Conservation (phyloP, 2,888 invertebrate genomes). For the Lepidochitona cinerea region DNA sequence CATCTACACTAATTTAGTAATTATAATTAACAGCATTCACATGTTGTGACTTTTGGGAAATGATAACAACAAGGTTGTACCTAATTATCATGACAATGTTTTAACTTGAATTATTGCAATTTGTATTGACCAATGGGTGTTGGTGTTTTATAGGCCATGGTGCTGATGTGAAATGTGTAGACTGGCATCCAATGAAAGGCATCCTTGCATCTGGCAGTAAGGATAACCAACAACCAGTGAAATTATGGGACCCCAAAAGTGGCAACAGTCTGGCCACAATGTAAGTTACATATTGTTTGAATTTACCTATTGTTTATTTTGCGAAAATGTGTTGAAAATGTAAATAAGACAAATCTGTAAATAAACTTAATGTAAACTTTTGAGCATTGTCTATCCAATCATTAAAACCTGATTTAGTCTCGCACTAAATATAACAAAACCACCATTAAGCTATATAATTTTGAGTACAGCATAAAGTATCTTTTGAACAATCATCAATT, state of each 20-base stretch:
- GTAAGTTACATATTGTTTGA: too few species aligned
- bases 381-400: not conserved
- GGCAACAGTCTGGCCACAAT: conserved; percentile 95
- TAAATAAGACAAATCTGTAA: too few species aligned
- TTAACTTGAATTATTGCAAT: not conserved
- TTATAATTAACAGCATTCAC: too few species aligned
- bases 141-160: conserved; percentile 81
- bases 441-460: not conserved
- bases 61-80: too few species aligned
- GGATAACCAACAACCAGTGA: conserved; percentile 99
- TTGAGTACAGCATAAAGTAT: too few species aligned
- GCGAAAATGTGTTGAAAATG: too few species aligned
- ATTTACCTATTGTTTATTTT: too few species aligned
- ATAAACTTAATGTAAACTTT: too few species aligned
- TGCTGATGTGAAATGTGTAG: conserved; percentile 98
- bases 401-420: not conserved
- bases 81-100: too few species aligned
- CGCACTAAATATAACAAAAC: not conserved
- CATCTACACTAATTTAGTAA: too few species aligned
- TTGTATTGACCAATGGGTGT: not conserved
- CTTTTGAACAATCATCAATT: too few species aligned
- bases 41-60: too few species aligned
- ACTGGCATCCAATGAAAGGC: conserved; percentile 99
- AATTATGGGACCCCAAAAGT: conserved; percentile 98
- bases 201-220: conserved; percentile 98